These are phyloP conservation scores for Hassar affinis DNA, from an alignment of 2,113 vertebrate genomes.

Conservation along the genomic window DNA sequence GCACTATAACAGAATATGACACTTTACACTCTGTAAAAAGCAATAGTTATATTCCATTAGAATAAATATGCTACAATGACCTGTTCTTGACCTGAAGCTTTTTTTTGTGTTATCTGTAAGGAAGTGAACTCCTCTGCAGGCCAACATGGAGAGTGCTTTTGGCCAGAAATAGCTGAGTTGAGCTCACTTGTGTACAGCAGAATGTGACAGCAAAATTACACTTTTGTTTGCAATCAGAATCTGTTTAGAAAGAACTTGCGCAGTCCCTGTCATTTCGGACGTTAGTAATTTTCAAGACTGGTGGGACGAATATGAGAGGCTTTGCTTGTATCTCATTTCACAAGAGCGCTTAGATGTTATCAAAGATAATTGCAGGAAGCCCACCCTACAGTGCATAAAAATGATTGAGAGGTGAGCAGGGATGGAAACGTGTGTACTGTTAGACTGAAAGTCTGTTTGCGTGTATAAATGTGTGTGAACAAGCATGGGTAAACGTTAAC, in stretches of 20 bases:
- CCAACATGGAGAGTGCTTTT: constrained; percentile 14
- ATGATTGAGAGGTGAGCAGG: constrained; percentile 46
- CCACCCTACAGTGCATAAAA: constrained; percentile 45
- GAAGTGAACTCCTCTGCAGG: constrained; percentile 42
- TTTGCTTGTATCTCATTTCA: constrained; percentile 56
- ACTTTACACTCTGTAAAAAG: background rate
- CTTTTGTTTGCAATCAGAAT: constrained; percentile 41
- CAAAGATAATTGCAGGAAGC: constrained; percentile 59
- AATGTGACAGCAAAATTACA: constrained; percentile 53
- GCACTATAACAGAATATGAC: background rate
- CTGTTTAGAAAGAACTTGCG: constrained; percentile 46
- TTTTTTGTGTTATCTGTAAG: constrained; percentile 50
- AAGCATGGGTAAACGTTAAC: background rate
- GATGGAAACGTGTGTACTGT: constrained; percentile 9
- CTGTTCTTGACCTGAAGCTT: constrained; percentile 8
- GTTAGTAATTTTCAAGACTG: constrained; percentile 61
- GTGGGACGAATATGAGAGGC: constrained; percentile 49
- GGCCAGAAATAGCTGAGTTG: constrained; percentile 51
- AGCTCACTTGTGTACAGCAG: constrained; percentile 54
- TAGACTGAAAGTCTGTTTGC: background rate
- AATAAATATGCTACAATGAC: background rate
- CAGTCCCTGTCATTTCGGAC: constrained; percentile 44
- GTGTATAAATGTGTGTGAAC: background rate
- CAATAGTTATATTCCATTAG: background rate
- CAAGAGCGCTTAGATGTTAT: constrained; percentile 43